phyloP scores from a whole-genome alignment of 2,113 vertebrate species.

The Colistium nudipinnis region DNA sequence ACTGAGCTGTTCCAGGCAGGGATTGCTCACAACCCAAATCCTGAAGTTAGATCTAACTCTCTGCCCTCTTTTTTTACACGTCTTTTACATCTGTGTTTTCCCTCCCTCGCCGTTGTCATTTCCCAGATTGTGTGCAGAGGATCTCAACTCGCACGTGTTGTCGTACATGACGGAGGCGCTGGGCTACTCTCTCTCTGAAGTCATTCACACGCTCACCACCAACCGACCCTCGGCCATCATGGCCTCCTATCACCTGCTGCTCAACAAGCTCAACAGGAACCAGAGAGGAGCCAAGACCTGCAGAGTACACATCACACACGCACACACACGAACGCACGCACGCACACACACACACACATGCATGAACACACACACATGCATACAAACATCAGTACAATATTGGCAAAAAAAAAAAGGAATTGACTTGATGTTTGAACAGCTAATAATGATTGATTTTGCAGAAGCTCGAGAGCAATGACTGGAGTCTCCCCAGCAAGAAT shows the following conservation, averaged over 20 bases:
- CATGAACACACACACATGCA: neutral
- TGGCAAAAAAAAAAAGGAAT: neutral
- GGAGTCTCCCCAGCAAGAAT: conserved; percentile 85
- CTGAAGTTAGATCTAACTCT: neutral
- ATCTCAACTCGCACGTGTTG: conserved; percentile 81
- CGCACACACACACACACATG: neutral
- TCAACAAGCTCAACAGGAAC: conserved; percentile 82
- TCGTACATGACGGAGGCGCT: conserved; percentile 82
- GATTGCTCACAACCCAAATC: conserved; percentile 5
- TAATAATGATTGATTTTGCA: conserved; percentile 49
- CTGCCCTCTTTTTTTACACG: neutral
- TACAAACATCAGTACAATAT: too few relatives aligned
- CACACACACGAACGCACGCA: neutral
- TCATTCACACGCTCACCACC: conserved; percentile 80
- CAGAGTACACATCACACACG: conserved; percentile 66
- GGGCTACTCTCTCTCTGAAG: conserved; percentile 80
- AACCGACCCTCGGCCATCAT: conserved; percentile 85
- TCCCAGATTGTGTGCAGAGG: conserved; percentile 79
- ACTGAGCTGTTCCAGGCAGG: conserved; percentile 7
- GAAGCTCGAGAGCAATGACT: conserved; percentile 82
- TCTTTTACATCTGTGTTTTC: neutral
- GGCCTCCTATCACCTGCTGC: conserved; percentile 85
- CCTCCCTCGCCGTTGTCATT: neutral
- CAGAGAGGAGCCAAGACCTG: conserved; percentile 75
- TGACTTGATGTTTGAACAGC: neutral